Percentiles rank a stretch among this genome's conserved stretches.
phyloP scores from a whole-genome alignment of 2,113 vertebrate genomes.

The Trogon surrucura region DNA sequence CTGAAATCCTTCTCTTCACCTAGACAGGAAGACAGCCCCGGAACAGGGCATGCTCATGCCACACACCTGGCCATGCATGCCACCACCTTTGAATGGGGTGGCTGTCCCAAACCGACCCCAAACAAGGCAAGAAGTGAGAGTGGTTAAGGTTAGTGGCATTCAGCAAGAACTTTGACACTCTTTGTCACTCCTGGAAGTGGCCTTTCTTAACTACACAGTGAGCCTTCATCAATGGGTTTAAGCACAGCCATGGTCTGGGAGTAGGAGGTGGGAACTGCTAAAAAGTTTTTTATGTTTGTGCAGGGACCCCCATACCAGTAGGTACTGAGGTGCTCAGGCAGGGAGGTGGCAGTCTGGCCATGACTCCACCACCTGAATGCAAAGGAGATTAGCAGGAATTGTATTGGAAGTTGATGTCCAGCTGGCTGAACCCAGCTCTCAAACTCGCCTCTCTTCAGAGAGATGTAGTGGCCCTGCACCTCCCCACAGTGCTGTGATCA shows the following conservation, averaged over 20 bases:
- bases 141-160: background rate
- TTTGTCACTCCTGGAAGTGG: background rate
- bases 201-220: background rate
- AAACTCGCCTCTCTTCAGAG: background rate
- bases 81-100: background rate
- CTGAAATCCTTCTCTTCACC: background rate
- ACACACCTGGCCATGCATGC: rapidly evolving
- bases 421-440: background rate
- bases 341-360: background rate
- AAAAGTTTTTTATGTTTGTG: background rate
- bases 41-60: background rate
- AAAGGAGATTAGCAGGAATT: background rate
- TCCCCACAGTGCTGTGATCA: background rate
- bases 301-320: background rate
- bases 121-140: background rate
- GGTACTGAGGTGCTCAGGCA: background rate
- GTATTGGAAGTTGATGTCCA: background rate
- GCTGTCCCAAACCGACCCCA: background rate
- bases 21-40: background rate
- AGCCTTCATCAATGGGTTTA: background rate
- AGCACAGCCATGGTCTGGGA: background rate
- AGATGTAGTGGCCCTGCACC: background rate
- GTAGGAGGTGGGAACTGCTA: background rate
- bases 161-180: background rate
- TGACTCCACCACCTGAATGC: rapidly evolving